phyloP scores from a whole-genome alignment of 2,113 vertebrate species.

The Rhynchopsitta pachyrhyncha region DNA sequence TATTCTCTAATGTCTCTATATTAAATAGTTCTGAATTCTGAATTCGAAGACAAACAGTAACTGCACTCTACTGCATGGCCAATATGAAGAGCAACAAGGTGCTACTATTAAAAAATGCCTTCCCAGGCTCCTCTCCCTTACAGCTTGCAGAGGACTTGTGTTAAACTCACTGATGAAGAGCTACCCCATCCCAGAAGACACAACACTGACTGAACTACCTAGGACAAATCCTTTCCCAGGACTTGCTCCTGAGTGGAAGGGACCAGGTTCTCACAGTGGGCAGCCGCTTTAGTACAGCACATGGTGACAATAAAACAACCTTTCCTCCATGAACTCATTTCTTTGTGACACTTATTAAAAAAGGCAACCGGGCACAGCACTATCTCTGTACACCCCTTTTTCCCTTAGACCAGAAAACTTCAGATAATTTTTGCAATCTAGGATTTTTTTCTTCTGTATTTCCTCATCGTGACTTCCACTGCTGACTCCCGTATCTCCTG shows the following conservation, averaged over 20 bases:
- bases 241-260: not conserved
- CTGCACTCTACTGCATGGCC: not conserved
- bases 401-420: not conserved
- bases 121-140: not conserved
- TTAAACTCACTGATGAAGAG: not conserved
- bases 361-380: not conserved
- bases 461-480: not conserved
- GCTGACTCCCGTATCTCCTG: not conserved
- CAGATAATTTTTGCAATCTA: slow-evolving; percentile 9
- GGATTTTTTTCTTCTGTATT: not conserved
- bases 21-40: not conserved
- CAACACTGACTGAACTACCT: not conserved
- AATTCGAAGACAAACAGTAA: not conserved
- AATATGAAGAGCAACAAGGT: not conserved
- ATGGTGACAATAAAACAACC: not conserved
- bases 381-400: not conserved
- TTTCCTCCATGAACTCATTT: not conserved
- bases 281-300: not conserved
- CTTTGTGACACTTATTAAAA: not conserved
- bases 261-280: rapidly evolving
- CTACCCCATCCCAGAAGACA: not conserved
- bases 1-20: not conserved
- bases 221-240: not conserved
- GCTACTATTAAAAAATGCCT: not conserved
- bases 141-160: not conserved